Conservation (phyloP, 1,140 invertebrate species). For the Anastrepha ludens region DNA sequence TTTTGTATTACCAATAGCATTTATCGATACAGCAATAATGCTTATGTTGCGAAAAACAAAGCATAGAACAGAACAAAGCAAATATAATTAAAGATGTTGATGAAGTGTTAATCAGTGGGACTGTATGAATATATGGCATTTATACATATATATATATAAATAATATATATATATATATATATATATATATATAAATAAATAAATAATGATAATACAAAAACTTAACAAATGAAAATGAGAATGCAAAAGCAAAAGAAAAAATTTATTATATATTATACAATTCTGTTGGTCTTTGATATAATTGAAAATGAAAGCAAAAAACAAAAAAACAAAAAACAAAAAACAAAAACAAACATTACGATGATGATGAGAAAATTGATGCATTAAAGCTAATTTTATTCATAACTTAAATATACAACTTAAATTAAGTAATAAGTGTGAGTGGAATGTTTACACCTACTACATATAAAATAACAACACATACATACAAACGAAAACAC, state of each 20-base stretch:
- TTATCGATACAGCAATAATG: constrained; percentile 20
- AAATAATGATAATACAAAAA: constrained; percentile 58
- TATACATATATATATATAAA: constrained; percentile 40
- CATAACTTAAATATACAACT: constrained; percentile 55
- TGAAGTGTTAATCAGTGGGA: not conserved
- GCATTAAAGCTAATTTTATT: constrained; percentile 58
- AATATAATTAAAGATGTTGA: not conserved
- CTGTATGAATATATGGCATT: constrained; percentile 31
- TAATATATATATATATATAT: constrained; percentile 30
- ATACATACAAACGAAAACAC: not conserved
- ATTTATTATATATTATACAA: constrained; percentile 46
- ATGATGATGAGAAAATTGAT: constrained; percentile 27
- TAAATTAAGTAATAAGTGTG: constrained; percentile 30
- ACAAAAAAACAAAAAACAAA: constrained; percentile 40
- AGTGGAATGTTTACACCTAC: constrained; percentile 33
- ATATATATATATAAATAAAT: constrained; percentile 51
- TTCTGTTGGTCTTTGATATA: constrained; percentile 57
- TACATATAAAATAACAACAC: constrained; percentile 22
- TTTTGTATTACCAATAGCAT: constrained; percentile 17
- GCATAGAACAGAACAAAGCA: not conserved
- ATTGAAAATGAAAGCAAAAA: constrained; percentile 54
- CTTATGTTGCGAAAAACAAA: not conserved
- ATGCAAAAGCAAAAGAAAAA: constrained; percentile 38
- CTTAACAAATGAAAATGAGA: not conserved
- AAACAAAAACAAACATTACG: not conserved